Evolutionary conservation across 2,888 invertebrate species (phyloP), one percentile per base, ranked within the genome.

Genomic region (Lissonota sp.): DNA sequence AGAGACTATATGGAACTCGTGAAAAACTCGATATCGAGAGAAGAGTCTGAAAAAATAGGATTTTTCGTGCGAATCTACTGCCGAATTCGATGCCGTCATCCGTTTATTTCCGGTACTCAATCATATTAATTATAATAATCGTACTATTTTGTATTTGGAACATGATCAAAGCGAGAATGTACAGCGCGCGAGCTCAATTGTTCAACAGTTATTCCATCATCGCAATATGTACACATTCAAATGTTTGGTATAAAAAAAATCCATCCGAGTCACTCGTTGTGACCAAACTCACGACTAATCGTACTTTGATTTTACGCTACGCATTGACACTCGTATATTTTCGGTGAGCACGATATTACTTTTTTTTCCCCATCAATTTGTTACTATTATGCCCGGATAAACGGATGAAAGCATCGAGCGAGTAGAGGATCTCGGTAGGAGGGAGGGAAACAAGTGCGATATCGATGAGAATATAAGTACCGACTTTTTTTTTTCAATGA

Each of bases 161-260:
- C 53, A 14, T 53, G 49, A 14, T 12, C 12, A 6, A 53, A 53
- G 53, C 53, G 12, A 53, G 53, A 53, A 53, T 53, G 53, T 53
- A 53, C 53, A 53, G 53, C 53, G 53, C 53, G 53, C 53, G 14
- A 53, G 16, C 26, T 53, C 53, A 16, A 53, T 14, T 14, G 53
- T 53, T 26, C 53, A 14, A 53, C 53, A 7, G 53, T 14, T 53
- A 53, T 14, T 53, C 53, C 53, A 53, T 14, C 53, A 14, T 53
- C 14, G 14, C 53, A 53, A 53, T 53, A 53, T 53, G 53, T 53
- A 53, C 53, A 53, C 53, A 53, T 53, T 6, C 12, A 14, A 53
- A 14, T 53, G 53, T 53, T 53, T 53, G 53, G 53, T 53, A 53
- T 53, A 53, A 53, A 53, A 49, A 53, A 53, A 53, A 53, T 26